phyloP scores from a whole-genome alignment of 1,140 invertebrate genomes.

The Brachystomella parvula region DNA sequence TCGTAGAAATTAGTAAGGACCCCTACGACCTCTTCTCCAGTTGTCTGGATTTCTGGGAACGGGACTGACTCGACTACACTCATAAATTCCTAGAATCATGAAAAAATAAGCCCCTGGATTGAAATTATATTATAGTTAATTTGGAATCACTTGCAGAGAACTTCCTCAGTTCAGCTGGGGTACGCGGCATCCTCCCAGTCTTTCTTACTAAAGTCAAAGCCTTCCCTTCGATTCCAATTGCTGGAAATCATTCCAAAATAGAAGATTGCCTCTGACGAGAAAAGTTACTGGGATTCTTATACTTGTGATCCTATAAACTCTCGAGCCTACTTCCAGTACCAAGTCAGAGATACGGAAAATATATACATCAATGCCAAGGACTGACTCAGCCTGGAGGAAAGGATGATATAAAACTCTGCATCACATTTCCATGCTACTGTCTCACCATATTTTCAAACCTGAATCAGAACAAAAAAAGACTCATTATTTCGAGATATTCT shows the following conservation, averaged over 20 bases:
- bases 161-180: slow-evolving; percentile 30
- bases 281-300: slow-evolving; percentile 8
- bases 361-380: slow-evolving; percentile 34
- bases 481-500: background rate
- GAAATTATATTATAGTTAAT: background rate
- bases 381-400: slow-evolving; percentile 22
- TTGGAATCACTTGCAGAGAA: slow-evolving; percentile 20
- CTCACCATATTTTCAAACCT: slow-evolving; percentile 33
- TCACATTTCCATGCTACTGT: slow-evolving; percentile 35
- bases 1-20: slow-evolving; percentile 36
- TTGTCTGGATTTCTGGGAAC: too few relatives aligned
- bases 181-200: slow-evolving; percentile 5
- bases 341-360: slow-evolving; percentile 29
- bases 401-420: slow-evolving; percentile 26
- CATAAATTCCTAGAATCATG: slow-evolving; percentile 16
- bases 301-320: slow-evolving; percentile 33
- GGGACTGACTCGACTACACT: slow-evolving; percentile 1
- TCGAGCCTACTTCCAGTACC: slow-evolving; percentile 33
- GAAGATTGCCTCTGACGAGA: background rate
- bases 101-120: background rate
- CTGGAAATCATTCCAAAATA: slow-evolving; percentile 16
- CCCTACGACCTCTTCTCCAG: too few relatives aligned
- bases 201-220: slow-evolving; percentile 28
- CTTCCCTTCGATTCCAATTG: slow-evolving; percentile 22
- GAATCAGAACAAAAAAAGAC: background rate